Evolutionary conservation across 2,888 invertebrate genomes (phyloP).

Genomic region (Lycophotia porphyrea): DNA sequence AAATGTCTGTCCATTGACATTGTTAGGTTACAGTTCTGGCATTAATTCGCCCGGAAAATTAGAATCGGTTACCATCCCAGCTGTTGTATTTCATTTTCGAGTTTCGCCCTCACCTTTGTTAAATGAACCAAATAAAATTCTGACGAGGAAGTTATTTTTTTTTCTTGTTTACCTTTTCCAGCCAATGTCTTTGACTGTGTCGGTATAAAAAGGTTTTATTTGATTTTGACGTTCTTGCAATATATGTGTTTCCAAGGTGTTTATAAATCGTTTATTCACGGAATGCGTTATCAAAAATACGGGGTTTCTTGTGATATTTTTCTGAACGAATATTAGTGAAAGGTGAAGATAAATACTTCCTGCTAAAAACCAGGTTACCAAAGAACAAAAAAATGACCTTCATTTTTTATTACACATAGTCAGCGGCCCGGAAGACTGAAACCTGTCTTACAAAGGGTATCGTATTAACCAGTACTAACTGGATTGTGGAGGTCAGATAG

Average conservation of each 20-base stretch:
- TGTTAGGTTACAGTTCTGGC: constrained; percentile 55
- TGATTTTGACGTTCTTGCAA: constrained; percentile 23
- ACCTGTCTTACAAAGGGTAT: neutral
- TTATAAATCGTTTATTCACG: constrained; percentile 1
- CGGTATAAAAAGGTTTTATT: constrained; percentile 55
- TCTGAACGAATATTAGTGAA: neutral
- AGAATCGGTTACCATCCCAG: constrained; percentile 71
- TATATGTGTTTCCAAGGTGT: constrained; percentile 28
- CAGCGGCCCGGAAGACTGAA: neutral
- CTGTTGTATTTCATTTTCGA: constrained; percentile 71
- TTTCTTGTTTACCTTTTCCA: constrained; percentile 70
- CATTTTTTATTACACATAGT: neutral
- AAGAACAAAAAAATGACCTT: no score
- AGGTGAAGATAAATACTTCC: no score
- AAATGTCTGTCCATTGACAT: constrained; percentile 46
- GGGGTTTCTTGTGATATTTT: neutral
- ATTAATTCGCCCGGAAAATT: constrained; percentile 78
- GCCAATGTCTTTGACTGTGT: constrained; percentile 62
- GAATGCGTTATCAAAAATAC: neutral
- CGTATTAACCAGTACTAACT: neutral
- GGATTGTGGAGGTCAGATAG: neutral
- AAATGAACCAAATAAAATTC: constrained; percentile 78
- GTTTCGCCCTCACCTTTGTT: constrained; percentile 71
- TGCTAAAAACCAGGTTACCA: no score
- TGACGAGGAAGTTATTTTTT: constrained; percentile 65